A percentile compares a stretch with the other conserved stretches of the same genome.
Conservation (phyloP, 2,797 vertebrate species). For the Ptychobarbus kaznakovi region DNA sequence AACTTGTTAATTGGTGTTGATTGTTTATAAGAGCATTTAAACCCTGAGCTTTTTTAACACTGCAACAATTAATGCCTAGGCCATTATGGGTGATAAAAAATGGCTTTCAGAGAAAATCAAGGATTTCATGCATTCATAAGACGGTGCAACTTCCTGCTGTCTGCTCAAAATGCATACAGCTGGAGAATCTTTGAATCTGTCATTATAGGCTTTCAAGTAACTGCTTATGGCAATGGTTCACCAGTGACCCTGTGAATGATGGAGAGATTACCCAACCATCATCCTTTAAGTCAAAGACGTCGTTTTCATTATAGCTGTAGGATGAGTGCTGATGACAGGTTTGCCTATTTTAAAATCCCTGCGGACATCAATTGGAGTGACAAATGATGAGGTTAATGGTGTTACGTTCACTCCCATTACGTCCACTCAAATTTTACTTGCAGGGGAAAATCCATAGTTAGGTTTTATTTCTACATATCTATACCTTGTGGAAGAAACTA, state of each 20-base stretch:
- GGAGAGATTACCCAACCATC: constrained; percentile 37
- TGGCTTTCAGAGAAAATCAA: constrained; percentile 71
- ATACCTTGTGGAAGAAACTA: constrained; percentile 63
- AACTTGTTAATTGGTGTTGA: background rate
- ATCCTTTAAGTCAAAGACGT: constrained; percentile 55
- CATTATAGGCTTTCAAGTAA: constrained; percentile 16
- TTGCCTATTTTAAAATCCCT: constrained; percentile 69
- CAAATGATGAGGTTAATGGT: constrained; percentile 72
- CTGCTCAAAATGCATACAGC: background rate
- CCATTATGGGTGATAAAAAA: constrained; percentile 16
- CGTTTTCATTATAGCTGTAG: constrained; percentile 50
- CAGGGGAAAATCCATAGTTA: constrained; percentile 73
- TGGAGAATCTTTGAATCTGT: background rate
- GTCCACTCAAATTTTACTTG: constrained; percentile 68
- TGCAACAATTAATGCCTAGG: background rate
- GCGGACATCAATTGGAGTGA: constrained; percentile 71
- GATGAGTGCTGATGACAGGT: constrained; percentile 67
- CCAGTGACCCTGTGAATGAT: constrained; percentile 33
- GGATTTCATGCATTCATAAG: constrained; percentile 71
- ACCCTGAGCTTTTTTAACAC: background rate
- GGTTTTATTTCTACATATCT: constrained; percentile 63
- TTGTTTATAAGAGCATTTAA: background rate
- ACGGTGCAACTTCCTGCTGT: constrained; percentile 42
- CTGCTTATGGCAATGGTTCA: constrained; percentile 23
- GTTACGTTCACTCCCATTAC: constrained; percentile 67